A percentile compares a stretch with the other conserved stretches of the same genome.
phyloP scores from a whole-genome alignment of 1,140 invertebrate species.

The Eueides isabella region DNA sequence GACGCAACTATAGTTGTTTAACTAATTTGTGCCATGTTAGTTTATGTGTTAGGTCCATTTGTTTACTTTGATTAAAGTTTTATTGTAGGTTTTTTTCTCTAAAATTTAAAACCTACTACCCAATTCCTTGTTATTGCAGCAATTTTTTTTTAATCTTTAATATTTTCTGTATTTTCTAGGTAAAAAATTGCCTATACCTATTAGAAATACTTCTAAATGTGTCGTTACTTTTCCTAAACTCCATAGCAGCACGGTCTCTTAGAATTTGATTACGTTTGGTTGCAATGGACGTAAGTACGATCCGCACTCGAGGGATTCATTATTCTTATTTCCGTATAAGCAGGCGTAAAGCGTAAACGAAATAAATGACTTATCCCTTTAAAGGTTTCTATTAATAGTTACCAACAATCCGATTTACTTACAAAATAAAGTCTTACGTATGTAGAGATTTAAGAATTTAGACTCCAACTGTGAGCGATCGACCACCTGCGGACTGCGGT shows the following conservation, averaged over 20 bases:
- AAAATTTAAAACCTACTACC: background rate
- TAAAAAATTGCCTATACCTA: too few relatives aligned
- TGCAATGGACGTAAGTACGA: background rate
- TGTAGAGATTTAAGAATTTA: background rate
- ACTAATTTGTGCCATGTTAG: background rate
- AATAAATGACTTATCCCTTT: too few relatives aligned
- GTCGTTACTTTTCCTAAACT: too few relatives aligned
- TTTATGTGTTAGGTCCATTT: background rate
- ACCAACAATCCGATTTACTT: background rate
- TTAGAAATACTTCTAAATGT: too few relatives aligned
- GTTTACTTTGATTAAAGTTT: background rate
- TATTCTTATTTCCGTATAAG: too few relatives aligned
- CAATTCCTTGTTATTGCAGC: background rate
- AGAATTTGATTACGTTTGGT: too few relatives aligned
- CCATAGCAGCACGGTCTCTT: too few relatives aligned
- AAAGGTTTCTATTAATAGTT: too few relatives aligned
- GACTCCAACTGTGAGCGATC: background rate
- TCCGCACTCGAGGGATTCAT: too few relatives aligned
- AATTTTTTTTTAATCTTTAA: background rate
- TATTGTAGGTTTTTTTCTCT: background rate
- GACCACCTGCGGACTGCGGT: background rate
- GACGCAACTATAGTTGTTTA: constrained; percentile 10
- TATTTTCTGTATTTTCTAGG: background rate
- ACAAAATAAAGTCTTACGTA: background rate
- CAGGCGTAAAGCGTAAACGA: background rate